Evolutionary conservation across 2,113 vertebrate genomes (phyloP), one percentile per base, ranked within the genome.

Genomic region (Cyrtonyx montezumae): DNA sequence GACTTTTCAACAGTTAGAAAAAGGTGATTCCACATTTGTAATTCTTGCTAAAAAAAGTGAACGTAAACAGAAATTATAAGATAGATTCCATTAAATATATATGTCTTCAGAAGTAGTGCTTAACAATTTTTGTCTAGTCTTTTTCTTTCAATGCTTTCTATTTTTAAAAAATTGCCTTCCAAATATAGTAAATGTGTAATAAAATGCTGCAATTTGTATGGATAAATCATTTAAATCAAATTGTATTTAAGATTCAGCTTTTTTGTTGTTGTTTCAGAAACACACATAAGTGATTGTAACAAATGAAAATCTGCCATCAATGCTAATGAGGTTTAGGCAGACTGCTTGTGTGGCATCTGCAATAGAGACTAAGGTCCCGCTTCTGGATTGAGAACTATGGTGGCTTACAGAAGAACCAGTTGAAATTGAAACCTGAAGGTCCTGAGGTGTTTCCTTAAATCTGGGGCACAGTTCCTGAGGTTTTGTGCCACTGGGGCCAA

Each of bases 401-500:
- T 68, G 58, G 21, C 37, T 79, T 40, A 42, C 19, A 61, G 7
- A 16, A 76, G 45, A 84, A 23, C 9, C 77, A 62, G 78, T n/a
- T n/a, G n/a, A 6, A 3, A 28, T 79, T 63, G 22, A 32, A 48
- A 53, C 42, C 75, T 80, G 89, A 49, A 77, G 40, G 40, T 85
- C 59, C 58, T 66, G 48, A 94, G 53, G 28, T 69, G 40, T 37
- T 45, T 32, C 71, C 55, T 1, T 0, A 77, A 90, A 95, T 63
- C 82, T 95, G 85, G 90, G 91, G 37, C 94, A 93, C 23, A 22
- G 55, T 81, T 73, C 78, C 87, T 76, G 63, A 84, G 91, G 70
- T 37, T 67, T 67, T 63, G 69, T 84, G 69, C 74, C 15, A 1
- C 4, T 42, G 73, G 45, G 80, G 65, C 86, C 89, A 81, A 71